phyloP scores from a whole-genome alignment of 2,888 invertebrate genomes.

The Chromoteleia sp. region DNA sequence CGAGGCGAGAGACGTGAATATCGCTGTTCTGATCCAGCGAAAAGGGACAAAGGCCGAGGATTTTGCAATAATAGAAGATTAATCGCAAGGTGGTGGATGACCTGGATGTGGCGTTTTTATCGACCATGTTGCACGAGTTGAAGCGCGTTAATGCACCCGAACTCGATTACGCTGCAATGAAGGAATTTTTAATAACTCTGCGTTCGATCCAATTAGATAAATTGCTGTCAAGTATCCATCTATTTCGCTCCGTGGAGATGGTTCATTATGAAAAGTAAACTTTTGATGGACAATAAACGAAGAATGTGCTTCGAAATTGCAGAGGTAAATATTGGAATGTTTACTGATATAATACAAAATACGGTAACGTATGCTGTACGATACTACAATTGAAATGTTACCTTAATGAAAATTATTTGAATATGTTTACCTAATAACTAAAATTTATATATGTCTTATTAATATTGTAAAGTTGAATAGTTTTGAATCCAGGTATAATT shows the following conservation, averaged over 20 bases:
- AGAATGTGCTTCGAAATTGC: too few species aligned
- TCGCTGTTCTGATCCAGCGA: constrained; percentile 15
- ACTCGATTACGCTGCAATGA: constrained; percentile 25
- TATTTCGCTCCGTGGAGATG: constrained; percentile 1
- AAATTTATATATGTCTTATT: too few species aligned
- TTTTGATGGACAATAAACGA: constrained; percentile 11
- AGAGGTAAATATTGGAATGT: too few species aligned
- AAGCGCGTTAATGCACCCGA: constrained; percentile 34
- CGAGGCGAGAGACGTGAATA: constrained; percentile 5
- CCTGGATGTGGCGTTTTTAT: constrained; percentile 36
- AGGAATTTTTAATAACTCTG: constrained; percentile 51
- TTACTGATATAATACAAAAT: too few species aligned
- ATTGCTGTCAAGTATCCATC: constrained; percentile 43
- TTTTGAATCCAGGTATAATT: too few species aligned
- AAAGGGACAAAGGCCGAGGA: constrained; percentile 61
- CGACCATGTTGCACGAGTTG: constrained; percentile 44
- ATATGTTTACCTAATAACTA: too few species aligned
- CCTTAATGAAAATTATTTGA: too few species aligned
- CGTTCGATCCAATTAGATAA: constrained; percentile 56
- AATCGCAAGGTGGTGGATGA: constrained; percentile 9
- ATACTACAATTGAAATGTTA: too few species aligned
- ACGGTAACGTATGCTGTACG: too few species aligned
- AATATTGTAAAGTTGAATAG: too few species aligned
- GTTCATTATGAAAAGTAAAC: constrained; percentile 20
- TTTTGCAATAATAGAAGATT: constrained; percentile 56